Percentiles rank a stretch among this genome's conserved stretches.
Evolutionary conservation across 2,888 invertebrate genomes (phyloP).

Genomic region (Gastrophysa polygoni): DNA sequence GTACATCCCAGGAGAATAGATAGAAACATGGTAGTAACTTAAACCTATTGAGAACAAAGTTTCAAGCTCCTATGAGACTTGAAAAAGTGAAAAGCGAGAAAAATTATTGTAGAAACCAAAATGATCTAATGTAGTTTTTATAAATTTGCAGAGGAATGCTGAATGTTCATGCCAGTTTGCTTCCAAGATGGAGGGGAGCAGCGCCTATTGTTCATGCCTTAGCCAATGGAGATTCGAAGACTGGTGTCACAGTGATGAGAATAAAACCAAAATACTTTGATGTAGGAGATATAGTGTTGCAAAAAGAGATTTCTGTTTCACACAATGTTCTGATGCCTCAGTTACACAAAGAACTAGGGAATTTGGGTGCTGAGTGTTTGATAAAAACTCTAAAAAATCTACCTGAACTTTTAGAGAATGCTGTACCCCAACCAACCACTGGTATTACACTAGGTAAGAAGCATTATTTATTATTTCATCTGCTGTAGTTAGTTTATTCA

Average conservation of each 20-base stretch:
- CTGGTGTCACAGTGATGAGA: slow-evolving; percentile 88
- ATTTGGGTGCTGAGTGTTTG: slow-evolving; percentile 72
- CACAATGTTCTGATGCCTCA: slow-evolving; percentile 69
- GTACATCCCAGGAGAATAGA: too few relatives aligned
- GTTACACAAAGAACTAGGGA: slow-evolving; percentile 68
- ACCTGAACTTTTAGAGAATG: slow-evolving; percentile 64
- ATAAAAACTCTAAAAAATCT: slow-evolving; percentile 66
- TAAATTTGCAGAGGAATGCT: slow-evolving; percentile 77
- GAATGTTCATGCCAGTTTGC: slow-evolving; percentile 90
- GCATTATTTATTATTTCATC: too few relatives aligned
- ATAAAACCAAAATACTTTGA: slow-evolving; percentile 84
- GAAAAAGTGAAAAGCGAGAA: too few relatives aligned
- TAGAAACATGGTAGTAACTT: too few relatives aligned
- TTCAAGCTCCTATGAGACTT: too few relatives aligned
- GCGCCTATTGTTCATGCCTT: slow-evolving; percentile 88
- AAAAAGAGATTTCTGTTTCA: slow-evolving; percentile 63
- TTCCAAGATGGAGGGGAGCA: slow-evolving; percentile 93
- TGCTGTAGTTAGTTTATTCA: too few relatives aligned
- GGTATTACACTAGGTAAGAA: slow-evolving; percentile 73
- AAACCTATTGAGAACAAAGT: too few relatives aligned
- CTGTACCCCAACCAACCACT: slow-evolving; percentile 65
- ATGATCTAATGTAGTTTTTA: too few relatives aligned
- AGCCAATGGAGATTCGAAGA: slow-evolving; percentile 77
- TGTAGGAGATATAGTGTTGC: slow-evolving; percentile 73
- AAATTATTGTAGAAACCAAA: too few relatives aligned